Percentiles rank a stretch among this genome's conserved stretches.
Evolutionary conservation across 2,113 vertebrate species (phyloP).

Genomic region (Peromyscus californicus): DNA sequence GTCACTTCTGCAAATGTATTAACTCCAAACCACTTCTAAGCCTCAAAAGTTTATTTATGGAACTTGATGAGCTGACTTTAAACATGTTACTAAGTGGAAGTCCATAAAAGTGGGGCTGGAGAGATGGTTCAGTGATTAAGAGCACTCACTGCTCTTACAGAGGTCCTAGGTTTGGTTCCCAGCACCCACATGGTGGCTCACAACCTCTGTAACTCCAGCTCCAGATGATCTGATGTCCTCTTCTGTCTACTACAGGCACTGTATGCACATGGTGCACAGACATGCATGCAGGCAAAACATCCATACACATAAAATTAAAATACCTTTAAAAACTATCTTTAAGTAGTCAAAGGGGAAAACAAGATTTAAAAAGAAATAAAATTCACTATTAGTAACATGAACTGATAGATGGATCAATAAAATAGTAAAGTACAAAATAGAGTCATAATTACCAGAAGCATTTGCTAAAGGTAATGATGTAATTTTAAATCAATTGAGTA

Average conservation of each 20-base stretch:
- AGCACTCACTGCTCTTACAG: background rate
- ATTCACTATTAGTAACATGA: background rate
- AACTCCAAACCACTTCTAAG: background rate
- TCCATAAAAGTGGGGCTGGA: background rate
- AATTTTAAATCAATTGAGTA: background rate
- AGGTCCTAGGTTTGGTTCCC: background rate
- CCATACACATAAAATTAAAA: background rate
- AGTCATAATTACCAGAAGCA: background rate
- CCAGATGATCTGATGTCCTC: background rate
- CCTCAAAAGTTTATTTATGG: background rate
- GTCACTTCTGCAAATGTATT: background rate
- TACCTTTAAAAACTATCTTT: background rate
- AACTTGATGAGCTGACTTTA: background rate
- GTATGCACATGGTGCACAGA: background rate
- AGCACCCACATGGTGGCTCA: background rate
- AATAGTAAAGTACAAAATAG: background rate
- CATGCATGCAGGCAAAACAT: background rate
- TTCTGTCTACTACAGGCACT: background rate
- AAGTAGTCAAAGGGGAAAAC: background rate
- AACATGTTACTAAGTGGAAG: background rate
- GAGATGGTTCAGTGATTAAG: background rate
- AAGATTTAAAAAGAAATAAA: background rate
- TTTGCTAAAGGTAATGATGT: background rate
- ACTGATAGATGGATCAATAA: background rate
- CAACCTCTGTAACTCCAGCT: background rate